Evolutionary conservation across 2,888 invertebrate genomes (phyloP), one percentile per base, ranked within the genome.

Genomic region (Hypselothyrea guttata): DNA sequence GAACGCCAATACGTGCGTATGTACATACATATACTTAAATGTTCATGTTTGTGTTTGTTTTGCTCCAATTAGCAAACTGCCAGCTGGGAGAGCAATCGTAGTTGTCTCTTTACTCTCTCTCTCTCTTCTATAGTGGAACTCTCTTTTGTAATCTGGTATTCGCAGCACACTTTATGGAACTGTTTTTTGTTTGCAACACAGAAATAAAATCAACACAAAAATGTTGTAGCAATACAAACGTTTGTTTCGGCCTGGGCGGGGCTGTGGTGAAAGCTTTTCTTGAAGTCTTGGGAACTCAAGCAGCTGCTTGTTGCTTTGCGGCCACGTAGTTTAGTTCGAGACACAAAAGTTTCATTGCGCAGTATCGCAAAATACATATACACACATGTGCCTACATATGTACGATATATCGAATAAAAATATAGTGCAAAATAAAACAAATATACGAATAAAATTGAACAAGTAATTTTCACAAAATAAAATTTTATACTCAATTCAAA

Each of bases 21-120:
- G n/a, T n/a, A n/a, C n/a, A n/a, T n/a, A n/a, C n/a, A n/a, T n/a
- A n/a, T n/a, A n/a, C n/a, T n/a, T n/a, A n/a, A n/a, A n/a, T n/a
- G n/a, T n/a, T 63, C 82, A 84, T 81, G 82, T 71, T 84, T 78
- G 84, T 74, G 78, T 78, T 84, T 78, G 75, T 77, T 84, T 78
- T 78, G 78, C 78, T 78, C 84, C 78, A 78, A 78, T 78, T 82
- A 78, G 84, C 77, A 79, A 58, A 33, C 40, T 38, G 27, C 54
- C 7, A 11, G 54, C 53, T 22, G 30, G 5, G 66, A 60, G 68
- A 47, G 53, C 38, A 38, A 34, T 30, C 35, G 30, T 45, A 22
- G 12, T 47, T 34, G 44, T 62, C 37, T 18, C n/a, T 11, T 5
- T 38, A 7, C 31, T 31, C 44, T 47, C 52, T 37, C 22, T 31